Conservation (phyloP, 2,113 vertebrate species). For the Parus major region DNA sequence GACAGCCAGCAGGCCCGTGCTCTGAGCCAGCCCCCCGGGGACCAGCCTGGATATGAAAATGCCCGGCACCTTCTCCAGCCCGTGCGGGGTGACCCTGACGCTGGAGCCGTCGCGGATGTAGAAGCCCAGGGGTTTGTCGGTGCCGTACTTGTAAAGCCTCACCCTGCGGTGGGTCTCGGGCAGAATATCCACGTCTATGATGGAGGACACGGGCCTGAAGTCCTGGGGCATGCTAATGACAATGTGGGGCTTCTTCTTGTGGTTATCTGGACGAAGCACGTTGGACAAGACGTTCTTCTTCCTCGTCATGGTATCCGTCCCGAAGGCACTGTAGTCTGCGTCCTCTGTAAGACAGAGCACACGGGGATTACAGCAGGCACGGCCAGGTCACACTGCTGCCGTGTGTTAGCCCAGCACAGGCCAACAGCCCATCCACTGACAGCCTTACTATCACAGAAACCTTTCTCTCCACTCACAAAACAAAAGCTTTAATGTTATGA, state of each 20-base stretch:
- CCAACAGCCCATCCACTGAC: background rate
- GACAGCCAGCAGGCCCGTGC: constrained; percentile 93
- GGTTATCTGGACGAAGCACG: constrained; percentile 87
- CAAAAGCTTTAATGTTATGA: background rate
- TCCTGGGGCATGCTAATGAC: constrained; percentile 94
- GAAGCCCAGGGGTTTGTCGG: constrained; percentile 93
- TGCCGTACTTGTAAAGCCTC: constrained; percentile 94
- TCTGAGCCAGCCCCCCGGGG: constrained; percentile 92
- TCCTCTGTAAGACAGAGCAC: constrained; percentile 83
- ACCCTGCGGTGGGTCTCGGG: constrained; percentile 94
- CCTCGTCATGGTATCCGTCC: constrained; percentile 86
- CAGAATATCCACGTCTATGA: constrained; percentile 97
- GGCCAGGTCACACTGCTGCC: background rate
- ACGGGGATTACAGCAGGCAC: background rate
- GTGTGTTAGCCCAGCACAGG: background rate
- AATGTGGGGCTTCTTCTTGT: constrained; percentile 88
- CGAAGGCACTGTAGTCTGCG: constrained; percentile 93
- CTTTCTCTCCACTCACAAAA: background rate
- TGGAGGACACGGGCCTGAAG: constrained; percentile 96
- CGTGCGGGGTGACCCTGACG: constrained; percentile 90
- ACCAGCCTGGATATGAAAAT: constrained; percentile 93
- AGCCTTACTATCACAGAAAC: background rate
- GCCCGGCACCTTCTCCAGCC: constrained; percentile 93
- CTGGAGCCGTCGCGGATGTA: constrained; percentile 97
- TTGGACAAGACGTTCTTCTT: constrained; percentile 92